Conservation (phyloP, 2,113 vertebrate species). For the Elaphurus davidianus region DNA sequence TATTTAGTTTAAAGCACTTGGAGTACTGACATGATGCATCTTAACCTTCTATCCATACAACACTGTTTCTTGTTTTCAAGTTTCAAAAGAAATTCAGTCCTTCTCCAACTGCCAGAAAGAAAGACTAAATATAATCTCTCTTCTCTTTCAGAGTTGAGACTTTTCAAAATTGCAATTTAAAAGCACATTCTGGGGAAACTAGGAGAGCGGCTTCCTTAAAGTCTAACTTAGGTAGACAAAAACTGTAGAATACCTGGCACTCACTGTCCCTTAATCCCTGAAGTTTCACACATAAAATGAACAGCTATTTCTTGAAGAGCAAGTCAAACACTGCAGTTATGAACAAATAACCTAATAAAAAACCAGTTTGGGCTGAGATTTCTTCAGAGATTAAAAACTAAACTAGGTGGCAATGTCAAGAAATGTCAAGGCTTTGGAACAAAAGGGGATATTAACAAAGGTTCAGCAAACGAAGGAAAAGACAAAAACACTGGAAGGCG, state of each 20-base stretch:
- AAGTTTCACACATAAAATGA: conserved; percentile 48
- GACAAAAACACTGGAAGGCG: not conserved
- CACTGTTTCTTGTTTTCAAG: not conserved
- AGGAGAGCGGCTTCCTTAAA: not conserved
- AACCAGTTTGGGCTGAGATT: conserved; percentile 26
- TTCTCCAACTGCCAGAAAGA: not conserved
- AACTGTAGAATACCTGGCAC: not conserved
- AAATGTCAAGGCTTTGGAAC: not conserved
- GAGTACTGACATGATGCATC: not conserved
- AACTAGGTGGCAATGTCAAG: not conserved
- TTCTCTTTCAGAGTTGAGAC: not conserved
- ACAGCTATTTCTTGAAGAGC: conserved; percentile 57
- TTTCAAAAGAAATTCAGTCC: conserved; percentile 1
- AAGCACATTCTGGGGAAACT: not conserved
- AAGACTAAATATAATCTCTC: not conserved
- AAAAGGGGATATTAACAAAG: not conserved
- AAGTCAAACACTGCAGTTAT: conserved; percentile 21
- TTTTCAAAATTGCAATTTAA: not conserved
- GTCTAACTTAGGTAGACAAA: not conserved
- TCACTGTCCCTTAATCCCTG: not conserved
- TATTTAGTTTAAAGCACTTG: not conserved
- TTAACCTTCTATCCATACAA: not conserved
- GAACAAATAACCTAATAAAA: conserved; percentile 19
- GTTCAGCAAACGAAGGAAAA: not conserved
- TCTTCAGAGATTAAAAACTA: conserved; percentile 41